Percentiles rank a stretch among this genome's conserved stretches.
phyloP scores from a whole-genome alignment of 2,113 vertebrate genomes.

The Mirza zaza region DNA sequence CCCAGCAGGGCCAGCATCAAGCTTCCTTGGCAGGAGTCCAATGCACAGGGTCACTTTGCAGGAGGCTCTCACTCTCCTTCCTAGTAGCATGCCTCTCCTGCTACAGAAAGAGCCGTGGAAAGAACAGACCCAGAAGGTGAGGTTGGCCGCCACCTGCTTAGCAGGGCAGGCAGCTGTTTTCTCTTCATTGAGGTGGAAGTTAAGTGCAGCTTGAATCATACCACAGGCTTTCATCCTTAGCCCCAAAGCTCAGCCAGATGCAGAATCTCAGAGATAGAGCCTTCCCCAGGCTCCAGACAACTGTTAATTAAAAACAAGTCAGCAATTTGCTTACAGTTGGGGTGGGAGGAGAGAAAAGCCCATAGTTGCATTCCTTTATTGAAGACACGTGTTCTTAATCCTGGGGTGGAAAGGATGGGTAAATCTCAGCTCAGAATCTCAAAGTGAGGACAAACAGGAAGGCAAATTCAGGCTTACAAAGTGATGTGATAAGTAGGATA shows the following conservation, averaged over 20 bases:
- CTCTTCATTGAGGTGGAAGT: not conserved
- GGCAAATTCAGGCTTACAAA: not conserved
- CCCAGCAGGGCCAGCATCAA: slow-evolving; percentile 53
- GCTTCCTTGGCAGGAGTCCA: slow-evolving; percentile 80
- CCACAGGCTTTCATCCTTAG: not conserved
- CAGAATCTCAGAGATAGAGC: not conserved
- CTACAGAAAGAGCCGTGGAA: slow-evolving; percentile 95
- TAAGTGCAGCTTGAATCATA: not conserved
- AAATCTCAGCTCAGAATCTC: not conserved
- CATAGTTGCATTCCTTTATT: not conserved
- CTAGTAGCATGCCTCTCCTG: slow-evolving; percentile 88
- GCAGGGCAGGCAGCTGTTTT: not conserved
- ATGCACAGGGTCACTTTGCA: slow-evolving; percentile 80
- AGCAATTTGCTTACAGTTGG: not conserved
- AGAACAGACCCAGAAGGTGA: slow-evolving; percentile 91
- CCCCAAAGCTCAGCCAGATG: not conserved
- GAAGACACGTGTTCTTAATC: not conserved
- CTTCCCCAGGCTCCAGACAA: not conserved
- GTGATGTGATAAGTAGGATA: not conserved
- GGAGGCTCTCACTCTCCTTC: slow-evolving; percentile 86
- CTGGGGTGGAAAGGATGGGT: not conserved
- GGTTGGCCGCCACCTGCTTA: not conserved
- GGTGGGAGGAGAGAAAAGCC: not conserved
- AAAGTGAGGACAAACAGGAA: not conserved
- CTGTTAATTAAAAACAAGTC: not conserved